Percentiles rank a stretch among this genome's conserved stretches.
Conservation (phyloP, 2,888 invertebrate genomes). For the Meteorus cinctellus region DNA sequence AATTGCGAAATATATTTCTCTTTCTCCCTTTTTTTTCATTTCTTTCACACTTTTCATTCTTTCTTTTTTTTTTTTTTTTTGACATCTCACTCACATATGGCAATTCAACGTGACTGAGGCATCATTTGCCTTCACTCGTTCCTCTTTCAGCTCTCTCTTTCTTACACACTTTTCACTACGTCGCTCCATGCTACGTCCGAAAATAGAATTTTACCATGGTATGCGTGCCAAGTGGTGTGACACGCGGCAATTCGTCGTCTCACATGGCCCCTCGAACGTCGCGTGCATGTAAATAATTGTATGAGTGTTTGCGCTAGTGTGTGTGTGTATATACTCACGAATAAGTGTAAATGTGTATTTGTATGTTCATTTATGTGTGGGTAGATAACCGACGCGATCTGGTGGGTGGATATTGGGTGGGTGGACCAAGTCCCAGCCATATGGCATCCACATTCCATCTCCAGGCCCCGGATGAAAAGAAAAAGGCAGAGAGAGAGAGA, state of each 20-base stretch:
- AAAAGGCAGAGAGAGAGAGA: constrained; percentile 29
- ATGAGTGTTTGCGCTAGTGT: constrained; percentile 13
- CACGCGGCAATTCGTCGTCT: constrained; percentile 33
- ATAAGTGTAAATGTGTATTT: constrained; percentile 26
- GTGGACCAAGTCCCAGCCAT: constrained; percentile 66
- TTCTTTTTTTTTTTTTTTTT: background rate
- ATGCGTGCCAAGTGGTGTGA: constrained; percentile 44
- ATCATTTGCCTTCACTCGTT: background rate
- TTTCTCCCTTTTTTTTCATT: constrained; percentile 13
- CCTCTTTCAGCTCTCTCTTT: background rate
- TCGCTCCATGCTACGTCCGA: constrained; percentile 23
- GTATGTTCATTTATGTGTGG: constrained; percentile 52
- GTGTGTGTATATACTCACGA: constrained; percentile 50
- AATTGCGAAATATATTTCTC: background rate
- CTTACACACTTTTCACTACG: constrained; percentile 11
- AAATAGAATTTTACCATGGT: constrained; percentile 44
- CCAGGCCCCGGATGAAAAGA: constrained; percentile 56
- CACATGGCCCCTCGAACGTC: constrained; percentile 25
- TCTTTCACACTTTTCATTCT: background rate
- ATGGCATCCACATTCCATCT: constrained; percentile 72
- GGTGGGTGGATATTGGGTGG: constrained; percentile 59
- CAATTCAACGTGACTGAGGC: background rate
- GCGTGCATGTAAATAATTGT: constrained; percentile 17
- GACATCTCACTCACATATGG: background rate
- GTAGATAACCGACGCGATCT: constrained; percentile 51